phyloP scores from a whole-genome alignment of 2,113 vertebrate species.

The Lepisosteus osseus region DNA sequence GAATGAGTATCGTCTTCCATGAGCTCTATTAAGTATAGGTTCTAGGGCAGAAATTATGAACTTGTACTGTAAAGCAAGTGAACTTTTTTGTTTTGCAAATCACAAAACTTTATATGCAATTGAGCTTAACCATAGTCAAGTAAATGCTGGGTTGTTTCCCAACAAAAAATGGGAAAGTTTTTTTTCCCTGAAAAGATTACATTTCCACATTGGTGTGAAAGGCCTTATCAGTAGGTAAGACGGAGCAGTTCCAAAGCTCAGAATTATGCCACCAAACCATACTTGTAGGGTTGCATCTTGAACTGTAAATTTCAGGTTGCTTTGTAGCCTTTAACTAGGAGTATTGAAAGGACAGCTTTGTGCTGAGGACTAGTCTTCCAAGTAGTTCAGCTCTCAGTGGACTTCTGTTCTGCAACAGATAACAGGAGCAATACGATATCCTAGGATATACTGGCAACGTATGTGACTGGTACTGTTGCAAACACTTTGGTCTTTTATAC shows the following conservation, averaged over 20 bases:
- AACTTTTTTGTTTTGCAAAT: slow-evolving; percentile 53
- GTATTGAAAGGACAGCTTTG: not conserved
- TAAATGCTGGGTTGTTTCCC: slow-evolving; percentile 27
- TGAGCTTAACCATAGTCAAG: not conserved
- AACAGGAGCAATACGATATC: not conserved
- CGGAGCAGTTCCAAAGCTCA: too few species aligned
- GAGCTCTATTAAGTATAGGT: not conserved
- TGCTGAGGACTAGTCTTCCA: not conserved
- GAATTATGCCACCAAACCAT: too few species aligned
- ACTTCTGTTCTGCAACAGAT: not conserved
- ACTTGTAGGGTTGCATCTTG: too few species aligned
- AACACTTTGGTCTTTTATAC: too few species aligned
- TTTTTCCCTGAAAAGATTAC: too few species aligned
- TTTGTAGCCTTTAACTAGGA: not conserved
- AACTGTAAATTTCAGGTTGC: too few species aligned
- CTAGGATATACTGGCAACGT: not conserved
- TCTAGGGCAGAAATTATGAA: slow-evolving; percentile 11
- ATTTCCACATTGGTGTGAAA: too few species aligned
- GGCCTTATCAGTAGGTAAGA: too few species aligned
- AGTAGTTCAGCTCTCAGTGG: not conserved
- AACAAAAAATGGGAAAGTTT: not conserved
- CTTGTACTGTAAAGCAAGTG: slow-evolving; percentile 48
- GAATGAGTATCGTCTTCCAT: slow-evolving; percentile 34
- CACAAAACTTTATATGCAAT: slow-evolving; percentile 26
- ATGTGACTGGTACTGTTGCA: too few species aligned